phyloP scores from a whole-genome alignment of 1,140 invertebrate genomes.

The Metaphire vulgaris region DNA sequence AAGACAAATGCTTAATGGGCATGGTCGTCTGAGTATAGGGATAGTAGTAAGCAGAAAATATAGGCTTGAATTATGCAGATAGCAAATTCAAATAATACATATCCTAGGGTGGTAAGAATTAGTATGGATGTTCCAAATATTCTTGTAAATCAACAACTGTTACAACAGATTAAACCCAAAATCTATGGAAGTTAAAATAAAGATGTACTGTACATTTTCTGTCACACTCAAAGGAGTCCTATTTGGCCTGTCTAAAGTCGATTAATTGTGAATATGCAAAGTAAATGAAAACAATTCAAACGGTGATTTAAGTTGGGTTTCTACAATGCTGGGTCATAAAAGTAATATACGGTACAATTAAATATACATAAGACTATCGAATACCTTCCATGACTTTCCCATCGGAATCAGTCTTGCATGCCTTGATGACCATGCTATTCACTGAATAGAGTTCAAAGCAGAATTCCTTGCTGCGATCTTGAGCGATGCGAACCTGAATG shows the following conservation, averaged over 20 bases:
- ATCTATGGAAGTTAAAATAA: too few species aligned
- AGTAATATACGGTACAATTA: too few species aligned
- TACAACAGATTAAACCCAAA: too few species aligned
- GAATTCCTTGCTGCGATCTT: constrained; percentile 82
- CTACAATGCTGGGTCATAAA: too few species aligned
- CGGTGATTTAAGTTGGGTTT: too few species aligned
- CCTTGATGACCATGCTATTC: constrained; percentile 78
- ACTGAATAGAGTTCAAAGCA: constrained; percentile 91
- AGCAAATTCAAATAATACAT: neutral
- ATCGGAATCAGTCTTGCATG: constrained; percentile 96
- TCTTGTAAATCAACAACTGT: neutral
- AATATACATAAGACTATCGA: too few species aligned
- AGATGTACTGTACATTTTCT: too few species aligned
- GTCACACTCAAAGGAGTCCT: too few species aligned
- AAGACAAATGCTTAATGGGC: constrained; percentile 7
- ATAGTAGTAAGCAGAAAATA: constrained; percentile 12
- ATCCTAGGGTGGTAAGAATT: neutral
- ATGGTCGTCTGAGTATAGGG: constrained; percentile 6
- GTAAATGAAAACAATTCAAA: too few species aligned
- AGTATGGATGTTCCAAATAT: neutral
- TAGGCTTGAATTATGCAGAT: constrained; percentile 13
- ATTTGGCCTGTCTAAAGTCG: too few species aligned
- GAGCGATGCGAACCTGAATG: constrained; percentile 67
- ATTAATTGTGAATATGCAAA: too few species aligned
- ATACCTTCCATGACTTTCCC: constrained; percentile 76